Percentiles rank a stretch among this genome's conserved stretches.
Conservation (phyloP, 2,888 invertebrate species). For the Ethmia dodecea region DNA sequence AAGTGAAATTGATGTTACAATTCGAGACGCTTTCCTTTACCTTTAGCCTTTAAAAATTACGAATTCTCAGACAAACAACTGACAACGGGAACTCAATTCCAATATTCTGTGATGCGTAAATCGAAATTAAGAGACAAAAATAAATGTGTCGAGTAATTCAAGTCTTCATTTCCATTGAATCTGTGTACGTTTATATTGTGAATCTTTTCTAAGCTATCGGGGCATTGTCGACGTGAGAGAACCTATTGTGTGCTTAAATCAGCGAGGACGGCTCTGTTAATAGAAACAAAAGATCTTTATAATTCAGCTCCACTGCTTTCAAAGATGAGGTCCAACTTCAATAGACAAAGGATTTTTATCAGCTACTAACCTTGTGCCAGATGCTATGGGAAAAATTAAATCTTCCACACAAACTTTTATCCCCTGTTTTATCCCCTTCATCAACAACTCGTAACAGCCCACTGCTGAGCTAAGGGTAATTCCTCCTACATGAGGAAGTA, state of each 20-base stretch:
- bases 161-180: conserved; percentile 55
- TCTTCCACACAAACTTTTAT: too few relatives aligned
- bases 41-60: conserved; percentile 5
- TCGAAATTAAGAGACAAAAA: conserved; percentile 31
- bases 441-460: too few relatives aligned
- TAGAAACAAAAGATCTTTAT: conserved; percentile 60
- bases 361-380: too few relatives aligned
- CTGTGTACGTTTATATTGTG: conserved; percentile 61
- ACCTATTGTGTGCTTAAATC: conserved; percentile 62
- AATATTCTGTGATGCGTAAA: conserved; percentile 16
- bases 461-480: too few relatives aligned
- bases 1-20: conserved; percentile 33
- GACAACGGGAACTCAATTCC: conserved; percentile 14
- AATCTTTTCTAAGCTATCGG: conserved; percentile 63
- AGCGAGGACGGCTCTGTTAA: conserved; percentile 48
- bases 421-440: too few relatives aligned
- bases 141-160: conserved; percentile 39
- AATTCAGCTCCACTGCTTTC: conserved; percentile 52
- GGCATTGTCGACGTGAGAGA: conserved; percentile 47
- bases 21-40: conserved; percentile 11
- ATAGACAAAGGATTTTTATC: too few relatives aligned
- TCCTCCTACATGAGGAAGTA: too few relatives aligned
- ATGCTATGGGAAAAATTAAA: too few relatives aligned
- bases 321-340: conserved; percentile 30
- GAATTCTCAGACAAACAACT: too few relatives aligned